These are phyloP conservation scores for Austrofundulus limnaeus DNA, from an alignment of 2,113 vertebrate species.

Conservation along the genomic window DNA sequence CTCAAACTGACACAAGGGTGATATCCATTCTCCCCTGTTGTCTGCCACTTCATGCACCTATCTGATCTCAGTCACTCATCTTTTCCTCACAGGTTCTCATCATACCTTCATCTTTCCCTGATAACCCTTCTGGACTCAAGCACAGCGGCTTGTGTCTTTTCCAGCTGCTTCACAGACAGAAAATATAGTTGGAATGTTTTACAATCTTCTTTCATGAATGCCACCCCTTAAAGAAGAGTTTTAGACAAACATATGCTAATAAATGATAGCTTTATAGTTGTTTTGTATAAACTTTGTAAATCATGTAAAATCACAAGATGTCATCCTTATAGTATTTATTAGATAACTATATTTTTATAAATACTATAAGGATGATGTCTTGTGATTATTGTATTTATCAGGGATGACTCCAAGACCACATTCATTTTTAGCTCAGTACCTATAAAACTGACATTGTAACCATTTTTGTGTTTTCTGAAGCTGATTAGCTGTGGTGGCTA, in stretches of 20 bases:
- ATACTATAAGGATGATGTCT: too few relatives aligned
- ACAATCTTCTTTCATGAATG: conserved; percentile 88
- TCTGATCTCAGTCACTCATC: conserved; percentile 19
- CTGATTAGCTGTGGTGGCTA: too few relatives aligned
- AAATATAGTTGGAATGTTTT: conserved; percentile 81
- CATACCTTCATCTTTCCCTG: not conserved
- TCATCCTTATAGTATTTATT: conserved; percentile 72
- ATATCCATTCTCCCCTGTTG: conserved; percentile 23
- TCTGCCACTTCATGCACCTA: conserved; percentile 3
- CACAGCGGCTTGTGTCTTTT: conserved; percentile 17
- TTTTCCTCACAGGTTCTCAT: conserved; percentile 62
- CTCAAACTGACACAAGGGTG: conserved; percentile 54
- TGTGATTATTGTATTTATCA: too few relatives aligned
- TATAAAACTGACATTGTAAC: too few relatives aligned
- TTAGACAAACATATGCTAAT: too few relatives aligned
- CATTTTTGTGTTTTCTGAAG: too few relatives aligned
- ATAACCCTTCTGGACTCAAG: conserved; percentile 20
- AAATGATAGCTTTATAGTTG: too few relatives aligned
- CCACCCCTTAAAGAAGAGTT: too few relatives aligned
- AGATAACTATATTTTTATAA: too few relatives aligned
- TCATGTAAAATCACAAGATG: conserved; percentile 18
- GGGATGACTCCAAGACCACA: too few relatives aligned
- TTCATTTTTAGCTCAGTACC: too few relatives aligned
- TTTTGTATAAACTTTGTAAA: too few relatives aligned
- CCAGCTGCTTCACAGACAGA: conserved; percentile 64